These are phyloP conservation scores for Bucorvus abyssinicus DNA, from an alignment of 2,797 vertebrate genomes.

Conservation along the genomic window DNA sequence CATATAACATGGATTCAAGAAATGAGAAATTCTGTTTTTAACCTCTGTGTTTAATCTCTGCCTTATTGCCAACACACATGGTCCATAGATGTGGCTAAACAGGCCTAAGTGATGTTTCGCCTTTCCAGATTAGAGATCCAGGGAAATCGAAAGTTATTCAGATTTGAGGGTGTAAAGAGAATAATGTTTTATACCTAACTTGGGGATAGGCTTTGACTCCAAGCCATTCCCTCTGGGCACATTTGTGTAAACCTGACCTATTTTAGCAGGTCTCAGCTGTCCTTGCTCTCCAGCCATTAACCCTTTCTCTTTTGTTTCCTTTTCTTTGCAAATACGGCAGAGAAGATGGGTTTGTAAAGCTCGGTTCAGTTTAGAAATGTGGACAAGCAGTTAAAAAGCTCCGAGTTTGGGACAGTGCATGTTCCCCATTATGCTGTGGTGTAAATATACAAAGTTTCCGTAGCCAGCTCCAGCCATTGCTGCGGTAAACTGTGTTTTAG, in stretches of 20 bases:
- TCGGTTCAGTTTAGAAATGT: background rate
- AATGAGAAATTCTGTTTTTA: background rate
- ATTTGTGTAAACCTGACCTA: constrained; percentile 21
- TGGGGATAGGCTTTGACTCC: background rate
- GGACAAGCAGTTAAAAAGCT: constrained; percentile 20
- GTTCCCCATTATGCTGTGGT: background rate
- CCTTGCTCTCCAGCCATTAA: constrained; percentile 23
- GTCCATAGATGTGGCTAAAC: background rate
- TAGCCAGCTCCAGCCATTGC: background rate
- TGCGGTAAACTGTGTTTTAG: background rate
- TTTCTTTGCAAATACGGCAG: background rate
- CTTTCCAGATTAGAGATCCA: background rate
- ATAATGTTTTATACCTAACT: background rate
- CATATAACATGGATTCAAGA: background rate
- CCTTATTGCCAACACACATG: background rate
- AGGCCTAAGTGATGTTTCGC: background rate
- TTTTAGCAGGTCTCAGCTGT: constrained; percentile 31
- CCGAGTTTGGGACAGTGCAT: background rate
- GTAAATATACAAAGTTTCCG: constrained; percentile 46
- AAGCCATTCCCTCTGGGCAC: background rate
- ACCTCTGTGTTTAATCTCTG: background rate
- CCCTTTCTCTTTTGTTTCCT: background rate
- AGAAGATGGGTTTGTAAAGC: background rate
- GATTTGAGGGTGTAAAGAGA: background rate
- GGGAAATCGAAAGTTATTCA: background rate